Conservation (phyloP, 1,140 invertebrate species). For the Drosophila melanogaster region Release_6_plus_ISO1_MT NT_033777.3:30005501-30006000, state of each 20-base stretch:
- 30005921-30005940: no score
- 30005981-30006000: no score
- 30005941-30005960: neutral
- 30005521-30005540: conserved; percentile 1
- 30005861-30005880: no score
- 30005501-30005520: conserved; percentile 18
- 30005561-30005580: conserved; percentile 62
- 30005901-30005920: no score
- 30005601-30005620: conserved; percentile 48
- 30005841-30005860: no score
- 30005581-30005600: conserved; percentile 28
- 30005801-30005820: neutral
- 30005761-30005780: neutral
- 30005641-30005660: conserved; percentile 76
- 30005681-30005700: conserved; percentile 16
- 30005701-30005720: neutral
- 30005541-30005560: conserved; percentile 19
- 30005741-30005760: neutral
- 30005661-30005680: conserved; percentile 27
- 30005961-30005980: neutral
- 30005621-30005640: conserved; percentile 48
- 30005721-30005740: neutral
- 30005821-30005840: no score
- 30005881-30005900: no score
- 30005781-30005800: neutral